Conservation (phyloP, 2,888 invertebrate species). For the Pyrrhopygopsis socrates region DNA sequence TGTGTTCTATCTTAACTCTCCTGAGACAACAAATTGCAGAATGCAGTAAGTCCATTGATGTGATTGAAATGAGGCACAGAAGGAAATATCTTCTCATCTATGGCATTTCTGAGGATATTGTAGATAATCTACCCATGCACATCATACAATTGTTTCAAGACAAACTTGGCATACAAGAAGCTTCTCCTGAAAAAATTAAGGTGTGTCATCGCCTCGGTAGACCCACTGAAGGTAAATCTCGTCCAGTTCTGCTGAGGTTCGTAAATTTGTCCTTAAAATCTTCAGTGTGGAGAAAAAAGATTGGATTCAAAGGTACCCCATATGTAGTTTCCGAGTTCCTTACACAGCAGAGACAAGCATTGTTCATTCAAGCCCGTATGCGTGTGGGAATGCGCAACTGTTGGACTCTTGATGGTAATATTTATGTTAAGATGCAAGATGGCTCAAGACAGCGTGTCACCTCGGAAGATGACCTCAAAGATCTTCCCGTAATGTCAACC, state of each 20-base stretch:
- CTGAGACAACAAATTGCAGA: not conserved
- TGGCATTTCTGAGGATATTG: not conserved
- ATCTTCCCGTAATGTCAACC: too few species aligned
- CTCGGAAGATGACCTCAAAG: not conserved
- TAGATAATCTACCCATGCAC: not conserved
- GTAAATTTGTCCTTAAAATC: not conserved
- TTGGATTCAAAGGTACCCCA: slow-evolving; percentile 1
- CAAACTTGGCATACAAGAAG: not conserved
- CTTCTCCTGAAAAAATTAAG: not conserved
- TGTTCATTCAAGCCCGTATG: not conserved
- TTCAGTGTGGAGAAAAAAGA: slow-evolving; percentile 17
- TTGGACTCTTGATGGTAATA: slow-evolving; percentile 14
- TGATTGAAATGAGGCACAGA: not conserved
- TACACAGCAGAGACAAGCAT: slow-evolving; percentile 7
- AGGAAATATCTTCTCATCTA: not conserved
- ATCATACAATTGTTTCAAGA: not conserved
- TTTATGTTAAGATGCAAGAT: not conserved
- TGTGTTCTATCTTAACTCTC: not conserved
- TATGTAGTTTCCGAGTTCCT: slow-evolving; percentile 3
- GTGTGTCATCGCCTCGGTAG: slow-evolving; percentile 4
- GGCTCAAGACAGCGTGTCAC: not conserved
- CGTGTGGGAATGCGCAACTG: not conserved
- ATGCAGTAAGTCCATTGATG: not conserved
- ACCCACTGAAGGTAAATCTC: not conserved
- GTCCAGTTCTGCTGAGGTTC: not conserved